Percentiles rank a stretch among this genome's conserved stretches.
Conservation (phyloP, 2,888 invertebrate genomes). For the Hypolimnas misippus region DNA sequence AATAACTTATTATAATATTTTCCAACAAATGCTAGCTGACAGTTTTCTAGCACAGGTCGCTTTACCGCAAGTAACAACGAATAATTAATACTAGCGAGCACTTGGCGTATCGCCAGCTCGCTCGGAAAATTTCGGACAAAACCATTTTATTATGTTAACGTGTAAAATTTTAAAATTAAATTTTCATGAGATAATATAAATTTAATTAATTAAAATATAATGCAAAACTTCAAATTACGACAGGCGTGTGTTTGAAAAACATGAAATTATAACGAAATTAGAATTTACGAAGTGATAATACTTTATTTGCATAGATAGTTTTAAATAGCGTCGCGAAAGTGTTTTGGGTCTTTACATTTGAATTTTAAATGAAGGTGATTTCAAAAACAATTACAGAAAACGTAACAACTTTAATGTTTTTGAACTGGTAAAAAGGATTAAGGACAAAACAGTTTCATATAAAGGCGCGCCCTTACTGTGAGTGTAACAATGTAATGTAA, state of each 20-base stretch:
- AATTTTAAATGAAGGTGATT: constrained; percentile 3
- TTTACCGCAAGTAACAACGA: constrained; percentile 2
- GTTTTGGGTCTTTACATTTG: background rate
- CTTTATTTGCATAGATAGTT: background rate
- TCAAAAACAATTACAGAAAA: constrained; percentile 1
- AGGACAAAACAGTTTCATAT: no score
- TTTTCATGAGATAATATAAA: background rate
- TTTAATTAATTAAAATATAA: constrained; percentile 1
- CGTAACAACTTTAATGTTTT: background rate
- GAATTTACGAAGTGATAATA: no score
- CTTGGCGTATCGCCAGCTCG: constrained; percentile 25
- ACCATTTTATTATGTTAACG: constrained; percentile 23
- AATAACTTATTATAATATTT: no score
- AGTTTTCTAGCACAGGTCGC: constrained; percentile 5
- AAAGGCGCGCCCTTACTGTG: no score
- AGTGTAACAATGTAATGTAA: no score
- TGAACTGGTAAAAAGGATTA: no score
- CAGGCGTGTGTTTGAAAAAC: background rate
- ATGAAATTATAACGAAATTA: background rate
- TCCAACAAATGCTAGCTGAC: no score
- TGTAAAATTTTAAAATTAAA: constrained; percentile 25
- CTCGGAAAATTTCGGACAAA: constrained; percentile 20
- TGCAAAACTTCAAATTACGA: background rate
- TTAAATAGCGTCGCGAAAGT: background rate
- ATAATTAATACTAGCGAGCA: constrained; percentile 27